Base-by-base conservation (phyloP, 2,888 invertebrate genomes). In the Caenorhabditis doughertyi region DNA sequence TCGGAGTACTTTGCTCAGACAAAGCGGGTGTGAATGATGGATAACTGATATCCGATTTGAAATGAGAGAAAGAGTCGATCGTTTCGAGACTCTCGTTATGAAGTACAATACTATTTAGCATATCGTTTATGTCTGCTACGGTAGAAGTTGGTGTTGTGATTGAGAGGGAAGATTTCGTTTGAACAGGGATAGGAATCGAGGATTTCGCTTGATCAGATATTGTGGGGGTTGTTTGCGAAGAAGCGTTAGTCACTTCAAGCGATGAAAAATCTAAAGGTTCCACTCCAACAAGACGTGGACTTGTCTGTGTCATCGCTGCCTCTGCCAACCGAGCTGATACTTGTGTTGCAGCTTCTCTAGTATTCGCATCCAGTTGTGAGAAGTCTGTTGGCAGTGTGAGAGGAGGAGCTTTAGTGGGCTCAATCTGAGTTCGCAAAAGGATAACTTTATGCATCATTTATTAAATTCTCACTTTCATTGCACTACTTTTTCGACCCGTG, bases 81-180 rank as follows among this genome's bases (percentile, higher is more conserved):
- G 49, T 68, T n/a, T 76, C 74, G 11, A 76, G 58, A 44, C 74
- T 76, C 9, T 23, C 47, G 56, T 76, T 67, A 21, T 51, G 49
- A 9, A 76, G 74, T 7, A 13, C 16, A 39, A 76, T 76, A 9
- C 49, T 47, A 27, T 76, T 42, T 21, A 76, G 58, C 74, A 76
- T 65, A 3, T 39, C 23, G 27, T 76, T 39, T 27, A 76, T 47
- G 8, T 76, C 67, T 1, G 58, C 18, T 13, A 55, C n/a, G 3
- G 39, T 18, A 1, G 27, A 27, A 21, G 32, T 47, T n/a, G 55
- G 42, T 13, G 11, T n/a, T 13, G 67, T 53, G 25, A 47, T 64
- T 7, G 68, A 55, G 13, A 55, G 42, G 13, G 55, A 25, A 5
- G 35, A 16, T 3, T n/a, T 42, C 3, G 60, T 4, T n/a, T 25